Base-by-base conservation (phyloP, 2,888 invertebrate genomes). In the Bhutanitis thaidina region DNA sequence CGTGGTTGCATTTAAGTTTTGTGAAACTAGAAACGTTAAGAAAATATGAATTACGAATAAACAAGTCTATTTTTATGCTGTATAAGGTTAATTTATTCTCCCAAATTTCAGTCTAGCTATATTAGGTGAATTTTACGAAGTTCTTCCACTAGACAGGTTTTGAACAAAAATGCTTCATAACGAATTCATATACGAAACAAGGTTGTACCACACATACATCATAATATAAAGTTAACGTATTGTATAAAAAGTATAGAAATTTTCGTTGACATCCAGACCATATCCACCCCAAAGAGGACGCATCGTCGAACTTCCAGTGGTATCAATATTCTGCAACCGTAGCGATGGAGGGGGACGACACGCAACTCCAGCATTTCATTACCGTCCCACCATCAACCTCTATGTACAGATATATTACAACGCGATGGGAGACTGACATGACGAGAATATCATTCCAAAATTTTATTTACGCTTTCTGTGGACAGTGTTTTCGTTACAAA, bases 241-340 rank as follows among this genome's bases (percentile, higher is more conserved):
- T 53, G 51, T 48, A 51, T 50, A 52, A 46, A 51, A 51, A 54
- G 54, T 57, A 56, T 58, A 56, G 61, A 56, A 60, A 3, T 65
- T 56, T 55, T 58, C 58, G 64, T 65, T 65, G 65, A 64, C 64
- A 65, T 53, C 59, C 52, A 55, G 56, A 58, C 60, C 44, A 43
- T 51, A 51, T 50, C 49, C 62, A 60, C 64, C 61, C 47, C 27
- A 34, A 27, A 44, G 14, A 15, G 37, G 66, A 65, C 64, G 58
- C 59, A 46, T 60, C 60, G 53, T 54, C 58, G 59, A 59, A 62
- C 58, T 61, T 59, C 55, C 57, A 62, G 34, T 39, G 52, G 62
- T 73, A 85, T 87, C 83, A 84, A 77, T 84, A 86, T 87, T 85
- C 86, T 45, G 62, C 51, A 43, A 55, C 51, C 80, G 86, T 83